A percentile compares a stretch with the other conserved stretches of the same genome.
Conservation (phyloP, 2,888 invertebrate species). For the Antitype chi region DNA sequence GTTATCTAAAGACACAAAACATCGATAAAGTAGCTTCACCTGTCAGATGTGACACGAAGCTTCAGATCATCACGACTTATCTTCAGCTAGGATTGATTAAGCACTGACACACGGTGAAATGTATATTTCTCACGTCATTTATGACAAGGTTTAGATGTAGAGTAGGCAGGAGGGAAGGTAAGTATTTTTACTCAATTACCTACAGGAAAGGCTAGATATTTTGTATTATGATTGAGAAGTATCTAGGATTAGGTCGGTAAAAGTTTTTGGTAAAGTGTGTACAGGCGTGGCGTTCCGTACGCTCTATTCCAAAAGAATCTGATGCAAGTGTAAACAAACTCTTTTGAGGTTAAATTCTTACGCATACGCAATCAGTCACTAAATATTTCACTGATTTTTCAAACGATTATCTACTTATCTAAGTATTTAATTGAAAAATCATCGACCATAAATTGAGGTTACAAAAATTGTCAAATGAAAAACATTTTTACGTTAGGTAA, state of each 20-base stretch:
- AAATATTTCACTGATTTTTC: too few relatives aligned
- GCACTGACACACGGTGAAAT: conserved; percentile 29
- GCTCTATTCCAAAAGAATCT: background rate
- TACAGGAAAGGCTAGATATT: background rate
- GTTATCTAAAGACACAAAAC: conserved; percentile 20
- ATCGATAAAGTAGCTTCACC: conserved; percentile 43
- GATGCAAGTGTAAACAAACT: background rate
- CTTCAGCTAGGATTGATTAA: conserved; percentile 35
- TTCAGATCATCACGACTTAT: conserved; percentile 42
- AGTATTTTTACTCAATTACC: background rate
- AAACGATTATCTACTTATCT: too few relatives aligned
- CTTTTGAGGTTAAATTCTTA: too few relatives aligned
- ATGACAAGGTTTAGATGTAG: background rate
- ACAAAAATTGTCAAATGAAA: background rate
- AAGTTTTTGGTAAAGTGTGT: background rate
- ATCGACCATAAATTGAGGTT: too few relatives aligned
- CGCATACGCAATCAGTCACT: too few relatives aligned
- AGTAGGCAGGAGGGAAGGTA: background rate
- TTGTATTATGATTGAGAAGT: background rate
- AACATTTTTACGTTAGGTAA: background rate
- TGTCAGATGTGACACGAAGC: conserved; percentile 47
- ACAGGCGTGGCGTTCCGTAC: background rate
- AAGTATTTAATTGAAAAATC: too few relatives aligned
- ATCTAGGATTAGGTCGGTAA: background rate
- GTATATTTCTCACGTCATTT: conserved; percentile 13